Evolutionary conservation across 2,797 vertebrate genomes (phyloP), one percentile per base, ranked within the genome.

Genomic region (Silurus aristotelis): DNA sequence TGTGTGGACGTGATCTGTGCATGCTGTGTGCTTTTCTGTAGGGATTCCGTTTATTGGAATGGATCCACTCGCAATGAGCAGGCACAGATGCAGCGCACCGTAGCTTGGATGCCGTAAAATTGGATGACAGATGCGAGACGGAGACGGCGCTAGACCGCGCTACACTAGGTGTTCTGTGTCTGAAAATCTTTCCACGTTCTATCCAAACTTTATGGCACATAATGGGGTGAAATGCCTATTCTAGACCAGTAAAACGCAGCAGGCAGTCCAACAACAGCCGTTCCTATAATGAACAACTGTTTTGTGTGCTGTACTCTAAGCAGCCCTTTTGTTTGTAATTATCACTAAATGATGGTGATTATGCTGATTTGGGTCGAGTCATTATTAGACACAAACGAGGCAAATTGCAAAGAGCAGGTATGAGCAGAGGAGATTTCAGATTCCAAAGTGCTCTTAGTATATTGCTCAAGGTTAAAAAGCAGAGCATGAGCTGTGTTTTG

Each of bases 321-420:
- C 71, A 85, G 77, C 55, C 83, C 79, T 77, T 83, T 88, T 87
- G 86, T 84, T 89, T 84, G 83, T 86, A 87, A 88, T 88, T 88
- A 86, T 84, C 82, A 72, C 85, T 76, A 63, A 88, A 86, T 86
- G 83, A 86, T 87, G 52, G 86, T 84, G 58, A 88, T 88, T 87
- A 87, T 86, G 85, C 78, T 87, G 85, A 88, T 87, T 83, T 68
- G 68, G 56, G 38, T 9, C 60, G 84, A 86, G 38, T 64, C 83
- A 46, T 76, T 84, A 78, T 87, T 82, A 71, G 76, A 80, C 75
- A 72, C 12, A 75, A 81, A 83, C 71, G 80, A 83, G 77, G 82
- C 78, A 66, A 81, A 86, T 66, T 77, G 25, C 63, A 80, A 60
- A 66, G 52, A 85, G 55, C 77, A 85, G 83, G 84, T 87, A 79